Percentiles rank a stretch among this genome's conserved stretches.
phyloP scores from a whole-genome alignment of 2,797 vertebrate species.

The Forpus xanthops region DNA sequence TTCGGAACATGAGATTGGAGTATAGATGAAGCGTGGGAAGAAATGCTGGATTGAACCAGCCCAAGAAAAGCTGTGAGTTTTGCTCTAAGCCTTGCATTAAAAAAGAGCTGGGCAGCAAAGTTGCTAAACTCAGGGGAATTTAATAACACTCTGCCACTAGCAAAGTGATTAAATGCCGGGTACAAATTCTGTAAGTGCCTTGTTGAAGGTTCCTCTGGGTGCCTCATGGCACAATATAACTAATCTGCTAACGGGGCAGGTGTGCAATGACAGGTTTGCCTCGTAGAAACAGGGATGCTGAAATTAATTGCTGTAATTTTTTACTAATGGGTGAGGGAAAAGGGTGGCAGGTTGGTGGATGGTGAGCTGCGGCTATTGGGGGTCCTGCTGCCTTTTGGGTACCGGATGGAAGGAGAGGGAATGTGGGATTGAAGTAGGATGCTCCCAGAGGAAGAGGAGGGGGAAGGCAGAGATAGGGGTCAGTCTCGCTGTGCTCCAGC shows the following conservation, averaged over 20 bases:
- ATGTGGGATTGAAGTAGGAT: background rate
- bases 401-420: background rate
- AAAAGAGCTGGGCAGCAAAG: background rate
- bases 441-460: background rate
- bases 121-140: conserved; percentile 34
- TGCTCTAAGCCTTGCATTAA: background rate
- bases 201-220: background rate
- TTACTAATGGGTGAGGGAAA: background rate
- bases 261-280: background rate
- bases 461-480: background rate
- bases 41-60: background rate
- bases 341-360: background rate
- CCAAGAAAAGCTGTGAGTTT: background rate
- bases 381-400: background rate
- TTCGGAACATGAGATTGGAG: background rate
- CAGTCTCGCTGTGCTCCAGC: background rate
- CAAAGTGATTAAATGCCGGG: background rate
- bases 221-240: background rate
- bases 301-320: background rate
- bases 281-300: background rate
- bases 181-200: conserved; percentile 51
- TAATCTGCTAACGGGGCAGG: conserved; percentile 34
- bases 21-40: background rate
- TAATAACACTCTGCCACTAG: conserved; percentile 22
- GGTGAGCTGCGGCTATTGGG: background rate